These are phyloP conservation scores for Allacma fusca DNA, from an alignment of 2,888 invertebrate species.

Conservation along the genomic window DNA sequence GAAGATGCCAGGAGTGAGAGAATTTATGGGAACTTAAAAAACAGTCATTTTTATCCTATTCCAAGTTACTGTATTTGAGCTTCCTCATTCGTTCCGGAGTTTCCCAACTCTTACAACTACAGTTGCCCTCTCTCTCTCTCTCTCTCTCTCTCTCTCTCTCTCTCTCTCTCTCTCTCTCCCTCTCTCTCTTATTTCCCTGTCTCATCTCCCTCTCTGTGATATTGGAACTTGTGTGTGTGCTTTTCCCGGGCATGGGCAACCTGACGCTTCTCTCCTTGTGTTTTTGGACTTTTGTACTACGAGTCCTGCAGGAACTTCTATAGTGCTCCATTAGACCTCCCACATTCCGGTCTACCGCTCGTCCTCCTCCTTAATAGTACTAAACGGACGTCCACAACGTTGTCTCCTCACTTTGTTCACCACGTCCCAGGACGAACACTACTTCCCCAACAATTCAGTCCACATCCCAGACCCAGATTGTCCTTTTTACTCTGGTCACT, in stretches of 20 bases:
- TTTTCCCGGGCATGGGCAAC: constrained; percentile 41
- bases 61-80: background rate
- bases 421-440: constrained; percentile 23
- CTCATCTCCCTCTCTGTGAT: background rate
- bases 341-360: background rate
- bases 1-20: background rate
- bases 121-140: background rate
- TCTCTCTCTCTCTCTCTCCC: background rate
- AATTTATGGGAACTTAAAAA: background rate
- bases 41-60: constrained; percentile 3
- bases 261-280: background rate
- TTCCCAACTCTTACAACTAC: no score
- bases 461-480: no score
- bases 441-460: background rate
- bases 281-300: background rate
- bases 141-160: background rate
- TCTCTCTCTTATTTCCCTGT: background rate
- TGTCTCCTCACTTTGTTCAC: constrained; percentile 18
- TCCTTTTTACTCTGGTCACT: no score
- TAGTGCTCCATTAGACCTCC: background rate
- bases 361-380: no score
- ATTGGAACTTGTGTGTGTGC: background rate
- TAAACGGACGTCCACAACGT: constrained; percentile 24
- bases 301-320: constrained; percentile 2
- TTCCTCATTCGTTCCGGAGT: constrained; percentile 9